These are phyloP conservation scores for Pangasius djambal DNA, from an alignment of 2,797 vertebrate species.

Conservation along the genomic window DNA sequence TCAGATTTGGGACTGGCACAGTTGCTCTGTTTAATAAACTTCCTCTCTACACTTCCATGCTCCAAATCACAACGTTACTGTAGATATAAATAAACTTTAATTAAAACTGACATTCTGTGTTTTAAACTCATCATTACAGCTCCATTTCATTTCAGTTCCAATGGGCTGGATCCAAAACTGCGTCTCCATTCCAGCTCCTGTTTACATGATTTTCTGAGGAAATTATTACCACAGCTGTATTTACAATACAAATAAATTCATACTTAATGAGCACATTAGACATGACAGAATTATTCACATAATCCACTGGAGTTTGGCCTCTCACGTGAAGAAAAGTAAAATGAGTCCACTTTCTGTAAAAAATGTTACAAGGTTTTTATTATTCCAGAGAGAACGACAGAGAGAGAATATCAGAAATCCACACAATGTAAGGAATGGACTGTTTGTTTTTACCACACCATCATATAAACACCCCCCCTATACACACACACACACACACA, in stretches of 20 bases:
- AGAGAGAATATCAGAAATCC: background rate
- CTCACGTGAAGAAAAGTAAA: background rate
- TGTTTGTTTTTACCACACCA: background rate
- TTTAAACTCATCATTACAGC: background rate
- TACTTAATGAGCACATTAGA: constrained; percentile 67
- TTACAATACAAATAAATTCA: constrained; percentile 64
- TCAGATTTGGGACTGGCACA: background rate
- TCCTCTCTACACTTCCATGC: background rate
- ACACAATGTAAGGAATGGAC: background rate
- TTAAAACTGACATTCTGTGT: background rate
- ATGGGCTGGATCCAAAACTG: constrained; percentile 6
- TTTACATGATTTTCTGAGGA: constrained; percentile 13
- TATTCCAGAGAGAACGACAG: background rate
- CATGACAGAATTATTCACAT: constrained; percentile 62
- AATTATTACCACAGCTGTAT: constrained; percentile 30
- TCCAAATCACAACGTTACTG: background rate
- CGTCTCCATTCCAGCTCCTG: constrained; percentile 7
- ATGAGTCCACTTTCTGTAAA: background rate
- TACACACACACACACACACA: too few species aligned
- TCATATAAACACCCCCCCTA: too few species aligned
- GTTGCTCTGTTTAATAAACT: constrained; percentile 22
- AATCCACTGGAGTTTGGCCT: constrained; percentile 17
- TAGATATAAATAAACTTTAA: constrained; percentile 14
- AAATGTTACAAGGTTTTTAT: background rate
- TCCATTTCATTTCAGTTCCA: background rate